These are phyloP conservation scores for Leucosticte australis DNA, from an alignment of 2,113 vertebrate species.

Conservation along the genomic window DNA sequence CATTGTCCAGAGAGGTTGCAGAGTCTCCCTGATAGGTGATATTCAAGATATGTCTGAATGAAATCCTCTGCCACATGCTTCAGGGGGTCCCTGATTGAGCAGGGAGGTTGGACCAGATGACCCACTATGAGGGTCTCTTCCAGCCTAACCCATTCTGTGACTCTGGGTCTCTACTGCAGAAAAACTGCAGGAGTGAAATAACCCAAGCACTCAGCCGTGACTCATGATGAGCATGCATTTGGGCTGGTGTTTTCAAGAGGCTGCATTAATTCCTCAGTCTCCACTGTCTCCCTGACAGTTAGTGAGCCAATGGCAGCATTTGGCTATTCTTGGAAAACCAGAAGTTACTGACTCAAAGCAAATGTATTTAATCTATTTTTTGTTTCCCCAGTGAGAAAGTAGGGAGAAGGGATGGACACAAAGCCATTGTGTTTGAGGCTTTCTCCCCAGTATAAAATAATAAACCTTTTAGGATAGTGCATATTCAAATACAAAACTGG, in stretches of 20 bases:
- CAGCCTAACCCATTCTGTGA: not conserved
- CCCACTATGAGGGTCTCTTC: not conserved
- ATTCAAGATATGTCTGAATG: not conserved
- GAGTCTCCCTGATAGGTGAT: too few relatives aligned
- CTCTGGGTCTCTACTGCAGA: not conserved
- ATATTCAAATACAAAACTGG: not conserved
- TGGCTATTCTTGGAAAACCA: conserved; percentile 57
- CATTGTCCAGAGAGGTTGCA: not conserved
- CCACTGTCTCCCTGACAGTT: not conserved
- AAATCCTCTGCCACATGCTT: not conserved
- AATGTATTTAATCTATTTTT: conserved; percentile 19
- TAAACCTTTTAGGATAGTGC: not conserved
- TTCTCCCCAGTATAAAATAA: not conserved
- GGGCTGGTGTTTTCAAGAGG: conserved; percentile 28
- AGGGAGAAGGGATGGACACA: not conserved
- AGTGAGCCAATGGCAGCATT: conserved; percentile 32
- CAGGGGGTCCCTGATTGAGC: not conserved
- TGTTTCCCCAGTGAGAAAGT: not conserved
- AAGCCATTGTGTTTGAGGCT: not conserved
- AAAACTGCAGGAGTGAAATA: not conserved
- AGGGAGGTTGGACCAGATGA: not conserved
- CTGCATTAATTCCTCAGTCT: conserved; percentile 26
- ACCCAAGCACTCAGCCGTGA: not conserved
- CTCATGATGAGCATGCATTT: conserved; percentile 26
- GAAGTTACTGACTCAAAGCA: conserved; percentile 45